Percentiles rank a stretch among this genome's conserved stretches.
These are phyloP conservation scores for Meloidogyne hapla DNA, from an alignment of 1,140 invertebrate genomes.

Conservation along the genomic window DNA sequence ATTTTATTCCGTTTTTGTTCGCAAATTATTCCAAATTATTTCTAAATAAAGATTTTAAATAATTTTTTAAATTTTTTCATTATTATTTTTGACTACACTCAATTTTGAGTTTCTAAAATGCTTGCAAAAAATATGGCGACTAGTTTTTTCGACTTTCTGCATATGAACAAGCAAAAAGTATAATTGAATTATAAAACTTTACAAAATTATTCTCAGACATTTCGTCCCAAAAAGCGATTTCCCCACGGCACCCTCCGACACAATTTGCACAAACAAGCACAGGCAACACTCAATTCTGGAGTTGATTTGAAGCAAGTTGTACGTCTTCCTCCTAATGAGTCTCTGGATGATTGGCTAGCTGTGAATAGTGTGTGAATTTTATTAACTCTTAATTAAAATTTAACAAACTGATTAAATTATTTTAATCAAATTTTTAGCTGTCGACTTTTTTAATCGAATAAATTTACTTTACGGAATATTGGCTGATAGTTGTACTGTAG, in stretches of 20 bases:
- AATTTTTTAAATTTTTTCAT: background rate
- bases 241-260: slow-evolving; percentile 84
- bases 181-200: slow-evolving; percentile 13
- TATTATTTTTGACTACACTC: background rate
- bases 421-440: slow-evolving; percentile 71
- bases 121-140: slow-evolving; percentile 44
- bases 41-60: too few species aligned
- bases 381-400: background rate
- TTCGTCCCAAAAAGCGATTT: slow-evolving; percentile 85
- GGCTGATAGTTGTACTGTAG: slow-evolving; percentile 80
- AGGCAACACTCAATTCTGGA: slow-evolving; percentile 88
- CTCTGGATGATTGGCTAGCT: slow-evolving; percentile 88
- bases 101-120: slow-evolving; percentile 15
- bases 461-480: slow-evolving; percentile 86
- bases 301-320: slow-evolving; percentile 84
- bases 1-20: too few species aligned
- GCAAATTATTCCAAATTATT: too few species aligned
- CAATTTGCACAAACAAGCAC: slow-evolving; percentile 87
- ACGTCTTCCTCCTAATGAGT: slow-evolving; percentile 80
- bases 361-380: slow-evolving; percentile 76
- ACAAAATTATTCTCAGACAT: slow-evolving; percentile 73
- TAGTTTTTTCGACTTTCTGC: slow-evolving; percentile 62
- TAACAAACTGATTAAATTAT: background rate
- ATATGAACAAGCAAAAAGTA: slow-evolving; percentile 63
- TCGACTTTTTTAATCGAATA: slow-evolving; percentile 93